Conservation (phyloP, 2,888 invertebrate species). For the Himalopsyche kuldschensis region DNA sequence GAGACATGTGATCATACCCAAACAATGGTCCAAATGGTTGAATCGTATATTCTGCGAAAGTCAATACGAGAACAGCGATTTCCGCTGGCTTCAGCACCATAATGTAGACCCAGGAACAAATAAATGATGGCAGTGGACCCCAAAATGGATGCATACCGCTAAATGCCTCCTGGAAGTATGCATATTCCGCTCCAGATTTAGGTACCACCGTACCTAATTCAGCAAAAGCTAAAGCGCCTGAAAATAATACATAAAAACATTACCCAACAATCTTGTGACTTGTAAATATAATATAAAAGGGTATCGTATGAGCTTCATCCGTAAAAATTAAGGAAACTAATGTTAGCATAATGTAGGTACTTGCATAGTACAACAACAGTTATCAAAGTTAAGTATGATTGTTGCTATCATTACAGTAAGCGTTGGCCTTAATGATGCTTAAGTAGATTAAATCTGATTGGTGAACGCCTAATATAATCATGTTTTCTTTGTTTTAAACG, state of each 20-base stretch:
- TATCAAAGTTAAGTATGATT: too few species aligned
- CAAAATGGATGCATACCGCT: conserved; percentile 67
- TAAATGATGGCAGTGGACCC: conserved; percentile 74
- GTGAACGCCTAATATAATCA: too few species aligned
- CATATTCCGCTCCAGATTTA: conserved; percentile 80
- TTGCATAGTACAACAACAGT: too few species aligned
- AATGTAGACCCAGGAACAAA: conserved; percentile 78
- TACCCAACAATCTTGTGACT: too few species aligned
- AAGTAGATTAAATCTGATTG: too few species aligned
- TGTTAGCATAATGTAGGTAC: too few species aligned
- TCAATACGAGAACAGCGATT: conserved; percentile 74
- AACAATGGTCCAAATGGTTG: conserved; percentile 59
- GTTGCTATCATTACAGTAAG: too few species aligned
- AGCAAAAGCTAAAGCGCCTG: conserved; percentile 78
- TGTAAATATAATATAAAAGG: too few species aligned
- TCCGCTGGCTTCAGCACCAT: conserved; percentile 75
- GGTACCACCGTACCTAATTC: conserved; percentile 79
- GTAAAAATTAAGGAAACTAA: too few species aligned
- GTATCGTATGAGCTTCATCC: too few species aligned
- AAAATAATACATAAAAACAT: conserved; percentile 47
- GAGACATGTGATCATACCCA: conserved; percentile 49
- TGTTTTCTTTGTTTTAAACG: too few species aligned
- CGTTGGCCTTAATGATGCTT: too few species aligned
- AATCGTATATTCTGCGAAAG: conserved; percentile 75
- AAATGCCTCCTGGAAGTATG: conserved; percentile 76